Conservation (phyloP, 2,797 vertebrate species). For the Lophura swinhoii region DNA sequence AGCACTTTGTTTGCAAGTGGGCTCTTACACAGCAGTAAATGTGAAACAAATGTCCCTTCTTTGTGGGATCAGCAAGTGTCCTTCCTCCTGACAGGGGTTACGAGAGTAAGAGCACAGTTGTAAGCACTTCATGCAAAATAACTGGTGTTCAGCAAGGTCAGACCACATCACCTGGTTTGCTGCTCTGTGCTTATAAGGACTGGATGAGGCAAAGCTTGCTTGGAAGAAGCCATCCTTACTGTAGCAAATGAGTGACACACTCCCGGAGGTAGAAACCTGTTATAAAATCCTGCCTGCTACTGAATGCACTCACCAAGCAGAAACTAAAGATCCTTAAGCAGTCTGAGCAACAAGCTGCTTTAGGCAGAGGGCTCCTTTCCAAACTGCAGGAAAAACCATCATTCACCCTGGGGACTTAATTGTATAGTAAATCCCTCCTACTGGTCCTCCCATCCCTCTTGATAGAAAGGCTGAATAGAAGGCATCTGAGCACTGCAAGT, state of each 20-base stretch:
- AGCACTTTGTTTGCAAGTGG: conserved; percentile 29
- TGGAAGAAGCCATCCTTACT: neutral
- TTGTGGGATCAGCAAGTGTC: neutral
- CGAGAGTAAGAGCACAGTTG: neutral
- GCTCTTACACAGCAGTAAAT: conserved; percentile 13
- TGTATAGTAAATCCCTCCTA: neutral
- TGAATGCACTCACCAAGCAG: neutral
- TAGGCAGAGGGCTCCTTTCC: neutral
- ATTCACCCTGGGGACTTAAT: neutral
- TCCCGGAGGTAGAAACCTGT: neutral
- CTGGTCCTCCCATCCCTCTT: neutral
- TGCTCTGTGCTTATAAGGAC: neutral
- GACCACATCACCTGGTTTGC: neutral
- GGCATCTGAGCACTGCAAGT: neutral
- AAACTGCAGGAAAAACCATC: neutral
- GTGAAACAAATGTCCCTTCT: neutral
- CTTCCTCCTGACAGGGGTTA: neutral
- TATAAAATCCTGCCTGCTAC: neutral
- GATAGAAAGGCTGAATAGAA: neutral
- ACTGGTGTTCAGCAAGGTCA: neutral
- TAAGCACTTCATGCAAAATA: neutral
- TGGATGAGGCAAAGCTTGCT: neutral
- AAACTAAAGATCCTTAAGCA: neutral
- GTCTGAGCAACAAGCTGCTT: neutral
- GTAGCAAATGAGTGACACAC: neutral